These are phyloP conservation scores for Potorous gilbertii DNA, from an alignment of 2,797 vertebrate species.

Conservation along the genomic window DNA sequence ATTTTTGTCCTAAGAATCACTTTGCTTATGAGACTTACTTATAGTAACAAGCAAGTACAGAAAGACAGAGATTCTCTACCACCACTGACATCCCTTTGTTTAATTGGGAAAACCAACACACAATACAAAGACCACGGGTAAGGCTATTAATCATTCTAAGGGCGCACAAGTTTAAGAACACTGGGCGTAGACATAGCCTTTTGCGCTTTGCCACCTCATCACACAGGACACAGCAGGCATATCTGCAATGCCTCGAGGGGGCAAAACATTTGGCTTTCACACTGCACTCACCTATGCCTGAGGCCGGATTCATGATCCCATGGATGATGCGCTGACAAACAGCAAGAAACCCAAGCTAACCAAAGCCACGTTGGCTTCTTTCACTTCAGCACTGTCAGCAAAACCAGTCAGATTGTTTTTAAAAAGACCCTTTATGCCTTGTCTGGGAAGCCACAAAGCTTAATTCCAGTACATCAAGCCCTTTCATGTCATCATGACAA, in stretches of 20 bases:
- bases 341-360: not conserved
- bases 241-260: fast-evolving
- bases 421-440: too few species aligned
- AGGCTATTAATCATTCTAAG: slow-evolving; percentile 44
- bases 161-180: not conserved
- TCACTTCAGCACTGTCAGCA: not conserved
- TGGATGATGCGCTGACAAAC: not conserved
- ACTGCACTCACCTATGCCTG: not conserved
- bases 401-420: not conserved
- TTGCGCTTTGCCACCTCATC: fast-evolving
- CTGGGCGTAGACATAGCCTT: not conserved
- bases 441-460: too few species aligned
- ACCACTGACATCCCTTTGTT: not conserved
- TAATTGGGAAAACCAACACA: not conserved
- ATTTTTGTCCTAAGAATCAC: not conserved
- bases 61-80: not conserved
- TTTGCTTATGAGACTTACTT: not conserved
- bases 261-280: not conserved
- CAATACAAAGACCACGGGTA: not conserved
- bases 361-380: not conserved
- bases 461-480: too few species aligned
- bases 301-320: not conserved
- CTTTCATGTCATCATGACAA: too few species aligned
- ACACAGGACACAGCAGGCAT: fast-evolving
- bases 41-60: not conserved